Conservation (phyloP, 1,140 invertebrate species). For the Lanistes nyassanus region DNA sequence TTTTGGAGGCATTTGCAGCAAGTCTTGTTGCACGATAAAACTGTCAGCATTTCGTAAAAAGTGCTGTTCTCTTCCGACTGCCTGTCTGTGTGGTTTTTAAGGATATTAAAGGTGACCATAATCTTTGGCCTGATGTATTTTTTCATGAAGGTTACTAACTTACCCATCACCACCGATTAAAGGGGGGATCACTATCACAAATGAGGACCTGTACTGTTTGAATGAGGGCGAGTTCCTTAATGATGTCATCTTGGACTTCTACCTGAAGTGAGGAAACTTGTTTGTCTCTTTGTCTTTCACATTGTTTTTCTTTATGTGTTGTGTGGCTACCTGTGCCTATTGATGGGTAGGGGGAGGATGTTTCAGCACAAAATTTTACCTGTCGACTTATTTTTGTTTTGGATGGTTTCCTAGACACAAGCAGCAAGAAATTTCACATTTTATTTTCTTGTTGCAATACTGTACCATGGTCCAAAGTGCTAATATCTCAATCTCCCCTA, state of each 20-base stretch:
- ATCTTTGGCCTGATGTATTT: slow-evolving; percentile 7
- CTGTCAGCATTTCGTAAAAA: neutral
- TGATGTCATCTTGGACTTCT: slow-evolving; percentile 98
- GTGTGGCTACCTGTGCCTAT: neutral
- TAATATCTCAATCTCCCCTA: too few relatives aligned
- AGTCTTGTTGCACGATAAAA: neutral
- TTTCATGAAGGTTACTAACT: slow-evolving; percentile 62
- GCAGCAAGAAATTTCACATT: too few relatives aligned
- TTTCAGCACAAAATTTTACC: too few relatives aligned
- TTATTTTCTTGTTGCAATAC: too few relatives aligned
- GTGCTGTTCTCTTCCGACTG: neutral
- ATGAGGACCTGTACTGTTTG: slow-evolving; percentile 90
- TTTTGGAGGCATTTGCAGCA: too few relatives aligned
- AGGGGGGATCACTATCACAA: slow-evolving; percentile 87
- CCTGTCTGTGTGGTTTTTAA: neutral
- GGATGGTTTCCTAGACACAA: too few relatives aligned
- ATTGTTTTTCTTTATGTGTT: neutral
- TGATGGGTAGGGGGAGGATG: too few relatives aligned
- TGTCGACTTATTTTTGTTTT: too few relatives aligned
- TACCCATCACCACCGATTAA: slow-evolving; percentile 67
- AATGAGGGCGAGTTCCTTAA: slow-evolving; percentile 94
- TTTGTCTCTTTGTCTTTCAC: slow-evolving; percentile 3
- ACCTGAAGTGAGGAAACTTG: slow-evolving; percentile 78
- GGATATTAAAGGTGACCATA: neutral
- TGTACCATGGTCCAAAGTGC: too few relatives aligned